Base-by-base conservation (phyloP, 2,113 vertebrate genomes). In the Lophochroa leadbeateri region DNA sequence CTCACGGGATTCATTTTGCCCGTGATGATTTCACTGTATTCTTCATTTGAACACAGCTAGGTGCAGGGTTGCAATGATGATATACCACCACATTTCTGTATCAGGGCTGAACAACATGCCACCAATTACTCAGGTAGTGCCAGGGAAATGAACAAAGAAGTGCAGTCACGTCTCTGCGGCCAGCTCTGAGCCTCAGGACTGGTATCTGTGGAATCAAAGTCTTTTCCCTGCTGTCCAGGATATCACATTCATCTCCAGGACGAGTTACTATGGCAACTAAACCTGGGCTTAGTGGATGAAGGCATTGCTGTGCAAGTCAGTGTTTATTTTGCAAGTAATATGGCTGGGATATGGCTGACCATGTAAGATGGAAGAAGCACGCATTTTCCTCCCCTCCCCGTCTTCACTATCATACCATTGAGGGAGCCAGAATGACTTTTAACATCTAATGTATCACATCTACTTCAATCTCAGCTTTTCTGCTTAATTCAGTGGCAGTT, bases 181-280 rank as follows among this genome's bases (percentile, higher is more conserved):
- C 91, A 86, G 77, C 77, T 88, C 74, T 72, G 64, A 94, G 91
- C 52, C 57, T 79, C 47, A 37, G 57, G 69, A 91, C 80, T 4
- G 10, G 37, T 84, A 92, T 85, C 88, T 86, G 69, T 78, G 75
- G 82, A 95, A 96, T 94, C 90, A 92, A 86, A 90, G 76, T 46
- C 17, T 86, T 93, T 90, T 86, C 65, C 43, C 58, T 94, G 67
- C 75, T 96, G 93, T 89, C 96, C 91, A 94, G 74, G 65, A 78
- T 92, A 96, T 96, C 91, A 53, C 39, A 85, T 88, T 94, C 79
- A 94, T 96, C 88, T 93, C 82, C 76, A 92, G 64, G 76, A 95
- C 0, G 3, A 92, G 96, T 97, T 95, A 94, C 96, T 95, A 96
- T 96, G 69, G 96, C 82, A 97, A 97, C 95, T 94, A 95, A 96